A percentile compares a stretch with the other conserved stretches of the same genome.
phyloP scores from a whole-genome alignment of 2,113 vertebrate genomes.

The Phyllostomus hastatus region DNA sequence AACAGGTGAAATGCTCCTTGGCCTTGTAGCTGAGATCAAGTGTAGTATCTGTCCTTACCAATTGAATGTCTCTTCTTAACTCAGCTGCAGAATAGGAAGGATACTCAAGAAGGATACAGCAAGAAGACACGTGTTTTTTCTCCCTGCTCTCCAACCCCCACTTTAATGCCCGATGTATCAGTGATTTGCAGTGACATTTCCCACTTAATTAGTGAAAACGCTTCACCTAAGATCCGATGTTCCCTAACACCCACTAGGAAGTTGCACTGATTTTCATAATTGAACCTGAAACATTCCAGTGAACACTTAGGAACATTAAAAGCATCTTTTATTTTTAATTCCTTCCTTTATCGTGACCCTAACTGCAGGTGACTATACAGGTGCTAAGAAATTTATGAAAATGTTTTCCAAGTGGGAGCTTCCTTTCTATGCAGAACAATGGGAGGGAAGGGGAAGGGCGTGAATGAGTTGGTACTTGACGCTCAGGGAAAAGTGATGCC shows the following conservation, averaged over 20 bases:
- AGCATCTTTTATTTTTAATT: slow-evolving; percentile 24
- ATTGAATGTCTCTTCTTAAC: not conserved
- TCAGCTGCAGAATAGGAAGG: not conserved
- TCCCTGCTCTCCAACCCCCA: not conserved
- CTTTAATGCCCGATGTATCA: not conserved
- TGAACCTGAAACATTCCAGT: slow-evolving; percentile 30
- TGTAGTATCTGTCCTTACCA: not conserved
- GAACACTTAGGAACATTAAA: slow-evolving; percentile 21
- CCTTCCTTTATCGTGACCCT: not conserved
- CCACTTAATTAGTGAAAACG: not conserved
- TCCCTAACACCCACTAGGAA: not conserved
- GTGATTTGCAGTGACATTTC: not conserved
- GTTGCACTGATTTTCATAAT: slow-evolving; percentile 49
- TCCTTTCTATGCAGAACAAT: not conserved
- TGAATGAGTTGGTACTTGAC: not conserved
- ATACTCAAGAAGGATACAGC: not conserved
- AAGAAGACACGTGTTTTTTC: not conserved
- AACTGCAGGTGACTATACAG: not conserved
- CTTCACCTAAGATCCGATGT: not conserved
- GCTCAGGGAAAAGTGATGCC: not conserved
- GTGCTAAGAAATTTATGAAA: not conserved
- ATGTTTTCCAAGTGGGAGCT: not conserved
- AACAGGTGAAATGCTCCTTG: not conserved
- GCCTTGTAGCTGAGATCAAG: not conserved
- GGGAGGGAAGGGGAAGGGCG: not conserved